Conservation (phyloP, 2,113 vertebrate genomes). For the Castor canadensis region DNA sequence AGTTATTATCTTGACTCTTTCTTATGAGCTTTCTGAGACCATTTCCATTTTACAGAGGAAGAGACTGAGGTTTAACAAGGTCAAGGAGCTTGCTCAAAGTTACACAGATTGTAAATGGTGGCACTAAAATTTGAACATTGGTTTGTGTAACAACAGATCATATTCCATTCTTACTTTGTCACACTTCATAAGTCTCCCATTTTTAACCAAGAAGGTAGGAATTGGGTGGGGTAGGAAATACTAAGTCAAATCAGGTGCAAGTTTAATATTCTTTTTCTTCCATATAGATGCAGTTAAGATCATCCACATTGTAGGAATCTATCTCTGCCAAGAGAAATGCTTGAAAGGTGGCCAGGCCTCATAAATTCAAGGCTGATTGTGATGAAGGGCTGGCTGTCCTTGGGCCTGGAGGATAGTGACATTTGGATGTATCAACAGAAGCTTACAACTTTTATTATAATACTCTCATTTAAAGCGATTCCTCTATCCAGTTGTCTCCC, state of each 20-base stretch:
- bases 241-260: not conserved
- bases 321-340: slow-evolving; percentile 14
- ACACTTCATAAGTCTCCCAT: not conserved
- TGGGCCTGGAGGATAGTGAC: not conserved
- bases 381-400: slow-evolving; percentile 39
- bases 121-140: not conserved
- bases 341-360: slow-evolving; percentile 6
- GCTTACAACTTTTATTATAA: not conserved
- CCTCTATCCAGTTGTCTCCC: not conserved
- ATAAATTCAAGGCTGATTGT: slow-evolving; percentile 28
- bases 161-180: not conserved
- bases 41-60: not conserved
- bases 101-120: no score
- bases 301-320: slow-evolving; percentile 35
- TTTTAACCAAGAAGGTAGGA: not conserved
- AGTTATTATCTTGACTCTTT: not conserved
- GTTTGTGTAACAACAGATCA: not conserved
- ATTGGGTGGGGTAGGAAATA: not conserved
- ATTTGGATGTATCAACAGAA: slow-evolving; percentile 28
- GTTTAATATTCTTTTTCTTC: not conserved
- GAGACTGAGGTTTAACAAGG: not conserved
- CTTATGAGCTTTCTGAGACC: not conserved
- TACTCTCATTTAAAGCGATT: not conserved
- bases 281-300: not conserved
- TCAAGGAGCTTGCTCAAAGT: not conserved